A percentile compares a stretch with the other conserved stretches of the same genome.
Conservation (phyloP, 2,113 vertebrate species). For the Oceanodroma tethys region DNA sequence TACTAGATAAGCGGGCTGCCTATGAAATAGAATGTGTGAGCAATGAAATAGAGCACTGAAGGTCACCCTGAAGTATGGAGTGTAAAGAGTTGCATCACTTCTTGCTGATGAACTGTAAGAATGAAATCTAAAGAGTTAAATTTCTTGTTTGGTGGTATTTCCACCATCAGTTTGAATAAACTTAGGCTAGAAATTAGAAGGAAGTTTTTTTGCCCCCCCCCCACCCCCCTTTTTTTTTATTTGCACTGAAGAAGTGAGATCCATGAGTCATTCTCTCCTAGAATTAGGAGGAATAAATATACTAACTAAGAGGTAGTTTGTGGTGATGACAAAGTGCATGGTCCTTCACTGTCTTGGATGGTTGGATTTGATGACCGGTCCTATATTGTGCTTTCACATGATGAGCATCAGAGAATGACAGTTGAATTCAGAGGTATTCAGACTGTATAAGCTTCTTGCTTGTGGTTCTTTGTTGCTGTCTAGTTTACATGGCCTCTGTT, state of each 20-base stretch:
- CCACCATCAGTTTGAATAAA: background rate
- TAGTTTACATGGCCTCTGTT: background rate
- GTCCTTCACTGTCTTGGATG: background rate
- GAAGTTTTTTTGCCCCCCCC: background rate
- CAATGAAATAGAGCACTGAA: background rate
- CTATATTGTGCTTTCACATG: background rate
- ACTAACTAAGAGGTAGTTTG: background rate
- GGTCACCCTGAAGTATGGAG: background rate
- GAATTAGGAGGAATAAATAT: background rate
- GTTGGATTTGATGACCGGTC: background rate
- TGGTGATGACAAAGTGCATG: background rate
- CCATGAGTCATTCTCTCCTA: background rate
- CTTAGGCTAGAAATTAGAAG: background rate
- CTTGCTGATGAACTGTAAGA: background rate
- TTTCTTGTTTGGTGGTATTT: background rate
- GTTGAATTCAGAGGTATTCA: background rate
- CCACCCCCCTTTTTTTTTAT: too few species aligned
- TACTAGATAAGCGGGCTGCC: background rate
- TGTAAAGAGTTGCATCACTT: background rate
- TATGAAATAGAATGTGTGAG: slow-evolving; percentile 3
- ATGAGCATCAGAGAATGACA: background rate
- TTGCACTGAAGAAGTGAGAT: background rate
- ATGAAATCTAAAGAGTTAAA: background rate
- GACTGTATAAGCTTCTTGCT: background rate
- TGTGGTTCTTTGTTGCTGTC: background rate